phyloP scores from a whole-genome alignment of 2,888 invertebrate species.

The Therioaphis trifolii region DNA sequence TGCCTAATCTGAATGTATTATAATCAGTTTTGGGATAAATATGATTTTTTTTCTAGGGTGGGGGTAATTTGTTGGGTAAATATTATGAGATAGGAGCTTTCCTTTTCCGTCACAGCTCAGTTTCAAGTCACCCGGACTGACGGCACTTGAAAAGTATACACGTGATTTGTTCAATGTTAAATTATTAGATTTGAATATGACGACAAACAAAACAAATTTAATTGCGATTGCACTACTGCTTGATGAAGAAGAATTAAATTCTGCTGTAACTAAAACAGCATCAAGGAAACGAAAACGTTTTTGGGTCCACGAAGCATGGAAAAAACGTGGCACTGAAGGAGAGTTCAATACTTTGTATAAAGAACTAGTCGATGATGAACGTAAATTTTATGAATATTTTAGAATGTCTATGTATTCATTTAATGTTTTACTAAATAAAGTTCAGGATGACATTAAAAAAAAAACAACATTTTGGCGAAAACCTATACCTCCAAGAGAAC shows the following conservation, averaged over 20 bases:
- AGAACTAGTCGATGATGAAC: constrained; percentile 2
- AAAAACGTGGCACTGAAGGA: neutral
- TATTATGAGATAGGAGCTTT: neutral
- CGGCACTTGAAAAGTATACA: constrained; percentile 2
- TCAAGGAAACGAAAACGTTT: constrained; percentile 11
- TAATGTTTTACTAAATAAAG: neutral
- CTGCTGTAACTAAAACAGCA: constrained; percentile 11
- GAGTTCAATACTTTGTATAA: neutral
- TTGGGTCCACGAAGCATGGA: neutral
- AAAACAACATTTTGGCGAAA: constrained; percentile 15
- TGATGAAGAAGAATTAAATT: constrained; percentile 5
- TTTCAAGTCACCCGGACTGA: constrained; percentile 16
- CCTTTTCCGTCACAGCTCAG: constrained; percentile 9
- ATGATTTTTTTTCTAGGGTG: neutral
- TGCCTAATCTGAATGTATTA: too few species aligned
- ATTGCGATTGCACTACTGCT: neutral
- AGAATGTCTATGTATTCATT: constrained; percentile 5
- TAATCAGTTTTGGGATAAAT: too few species aligned
- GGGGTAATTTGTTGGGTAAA: neutral
- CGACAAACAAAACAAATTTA: constrained; percentile 6
- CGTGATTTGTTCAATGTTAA: neutral
- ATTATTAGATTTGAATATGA: constrained; percentile 1
- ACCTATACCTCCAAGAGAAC: neutral
- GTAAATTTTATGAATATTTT: constrained; percentile 1
- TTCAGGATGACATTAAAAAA: neutral